Evolutionary conservation across 2,113 vertebrate genomes (phyloP).

Genomic region (Proterorhinus semilunaris): DNA sequence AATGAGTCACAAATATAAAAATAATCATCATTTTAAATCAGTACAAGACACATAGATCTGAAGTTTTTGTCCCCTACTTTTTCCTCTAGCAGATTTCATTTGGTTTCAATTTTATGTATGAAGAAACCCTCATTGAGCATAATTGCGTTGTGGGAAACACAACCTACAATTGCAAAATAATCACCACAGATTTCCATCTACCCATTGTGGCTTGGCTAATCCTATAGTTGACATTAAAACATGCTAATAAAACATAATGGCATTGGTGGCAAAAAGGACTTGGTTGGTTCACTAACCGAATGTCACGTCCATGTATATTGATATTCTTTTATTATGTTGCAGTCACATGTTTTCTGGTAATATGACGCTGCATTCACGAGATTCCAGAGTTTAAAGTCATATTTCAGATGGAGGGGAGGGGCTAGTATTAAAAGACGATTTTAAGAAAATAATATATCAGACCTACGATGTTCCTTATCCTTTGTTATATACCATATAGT

Average conservation of each 20-base stretch:
- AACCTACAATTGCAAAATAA: slow-evolving; percentile 45
- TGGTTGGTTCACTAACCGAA: not conserved
- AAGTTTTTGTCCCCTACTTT: not conserved
- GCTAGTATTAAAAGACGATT: no score
- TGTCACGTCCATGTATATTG: not conserved
- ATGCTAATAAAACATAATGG: slow-evolving; percentile 4
- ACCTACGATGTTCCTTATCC: no score
- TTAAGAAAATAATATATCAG: no score
- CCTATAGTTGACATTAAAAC: not conserved
- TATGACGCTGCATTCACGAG: no score
- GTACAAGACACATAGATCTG: not conserved
- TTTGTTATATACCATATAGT: no score
- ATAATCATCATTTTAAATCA: not conserved
- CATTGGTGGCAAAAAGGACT: not conserved
- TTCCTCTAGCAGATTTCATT: not conserved
- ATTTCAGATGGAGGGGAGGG: no score
- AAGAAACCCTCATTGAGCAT: slow-evolving; percentile 15
- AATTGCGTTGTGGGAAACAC: slow-evolving; percentile 16
- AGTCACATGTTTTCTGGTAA: no score
- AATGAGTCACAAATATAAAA: not conserved
- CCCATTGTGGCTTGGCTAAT: slow-evolving; percentile 47
- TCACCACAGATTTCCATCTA: slow-evolving; percentile 26
- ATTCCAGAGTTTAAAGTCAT: no score
- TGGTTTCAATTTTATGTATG: not conserved
- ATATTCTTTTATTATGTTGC: not conserved